Evolutionary conservation across 1,140 invertebrate genomes (phyloP).

Genomic region (Spodoptera litura): DNA sequence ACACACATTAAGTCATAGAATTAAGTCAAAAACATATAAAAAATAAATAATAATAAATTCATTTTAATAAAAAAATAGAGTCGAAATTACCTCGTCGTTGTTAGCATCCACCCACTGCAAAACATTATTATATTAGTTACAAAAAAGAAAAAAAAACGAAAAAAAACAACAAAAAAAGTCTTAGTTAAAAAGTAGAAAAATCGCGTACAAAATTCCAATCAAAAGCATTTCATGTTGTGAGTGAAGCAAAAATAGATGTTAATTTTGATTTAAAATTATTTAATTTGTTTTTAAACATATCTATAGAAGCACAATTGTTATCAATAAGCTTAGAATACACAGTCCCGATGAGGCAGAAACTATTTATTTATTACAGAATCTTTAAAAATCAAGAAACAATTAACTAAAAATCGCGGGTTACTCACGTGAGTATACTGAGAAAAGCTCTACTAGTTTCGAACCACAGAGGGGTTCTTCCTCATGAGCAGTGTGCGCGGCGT

Average conservation of each 20-base stretch:
- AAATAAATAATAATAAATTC: slow-evolving; percentile 14
- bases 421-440: no score
- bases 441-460: no score
- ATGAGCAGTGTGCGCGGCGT: no score
- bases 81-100: slow-evolving; percentile 87
- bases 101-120: slow-evolving; percentile 89
- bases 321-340: slow-evolving; percentile 32
- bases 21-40: slow-evolving; percentile 16
- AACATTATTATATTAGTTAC: slow-evolving; percentile 82
- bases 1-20: slow-evolving; percentile 20
- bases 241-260: slow-evolving; percentile 54
- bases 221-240: slow-evolving; percentile 56
- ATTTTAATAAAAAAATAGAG: slow-evolving; percentile 23
- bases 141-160: slow-evolving; percentile 82
- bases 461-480: no score
- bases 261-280: slow-evolving; percentile 50
- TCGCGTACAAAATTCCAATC: slow-evolving; percentile 50
- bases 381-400: neutral
- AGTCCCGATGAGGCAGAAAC: slow-evolving; percentile 34
- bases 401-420: neutral
- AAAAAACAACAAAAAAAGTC: slow-evolving; percentile 63
- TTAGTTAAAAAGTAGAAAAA: slow-evolving; percentile 49
- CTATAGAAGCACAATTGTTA: slow-evolving; percentile 63
- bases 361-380: neutral
- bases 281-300: slow-evolving; percentile 57